Conservation (phyloP, 92 coral and sea anemone genomes). For the Bergia puertoricense region DNA sequence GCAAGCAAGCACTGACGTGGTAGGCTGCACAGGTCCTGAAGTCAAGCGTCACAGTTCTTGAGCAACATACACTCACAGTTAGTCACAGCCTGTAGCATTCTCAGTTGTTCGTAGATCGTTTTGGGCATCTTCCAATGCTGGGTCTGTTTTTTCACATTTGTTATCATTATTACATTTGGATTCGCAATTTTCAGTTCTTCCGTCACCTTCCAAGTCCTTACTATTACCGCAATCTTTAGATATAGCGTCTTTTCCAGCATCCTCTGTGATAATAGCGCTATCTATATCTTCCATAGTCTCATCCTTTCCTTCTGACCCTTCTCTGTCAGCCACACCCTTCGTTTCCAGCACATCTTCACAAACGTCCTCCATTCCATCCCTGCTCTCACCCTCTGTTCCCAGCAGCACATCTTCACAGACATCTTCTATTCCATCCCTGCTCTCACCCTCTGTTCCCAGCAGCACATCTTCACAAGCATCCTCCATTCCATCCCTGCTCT, state of each 20-base stretch:
- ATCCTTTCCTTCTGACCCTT: not conserved
- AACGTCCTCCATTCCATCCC: not conserved
- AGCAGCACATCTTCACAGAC: not conserved
- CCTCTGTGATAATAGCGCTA: not conserved
- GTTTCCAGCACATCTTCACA: not conserved
- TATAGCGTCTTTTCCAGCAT: not conserved
- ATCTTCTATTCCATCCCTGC: no score
- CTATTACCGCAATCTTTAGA: not conserved
- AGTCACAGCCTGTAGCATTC: not conserved
- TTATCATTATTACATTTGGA: not conserved
- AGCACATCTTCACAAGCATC: no score
- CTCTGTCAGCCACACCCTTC: not conserved
- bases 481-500: no score
- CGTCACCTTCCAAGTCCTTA: not conserved
- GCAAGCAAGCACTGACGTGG: no score
- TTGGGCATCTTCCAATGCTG: not conserved
- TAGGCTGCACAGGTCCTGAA: no score
- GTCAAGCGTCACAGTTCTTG: no score
- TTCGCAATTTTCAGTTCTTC: constrained; percentile 11
- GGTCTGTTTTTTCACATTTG: constrained; percentile 4
- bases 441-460: no score
- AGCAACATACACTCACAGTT: no score
- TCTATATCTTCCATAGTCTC: not conserved
- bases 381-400: not conserved
- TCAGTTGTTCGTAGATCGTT: not conserved